Conservation (phyloP, 1,140 invertebrate species). For the Matsumurasca onukii region DNA sequence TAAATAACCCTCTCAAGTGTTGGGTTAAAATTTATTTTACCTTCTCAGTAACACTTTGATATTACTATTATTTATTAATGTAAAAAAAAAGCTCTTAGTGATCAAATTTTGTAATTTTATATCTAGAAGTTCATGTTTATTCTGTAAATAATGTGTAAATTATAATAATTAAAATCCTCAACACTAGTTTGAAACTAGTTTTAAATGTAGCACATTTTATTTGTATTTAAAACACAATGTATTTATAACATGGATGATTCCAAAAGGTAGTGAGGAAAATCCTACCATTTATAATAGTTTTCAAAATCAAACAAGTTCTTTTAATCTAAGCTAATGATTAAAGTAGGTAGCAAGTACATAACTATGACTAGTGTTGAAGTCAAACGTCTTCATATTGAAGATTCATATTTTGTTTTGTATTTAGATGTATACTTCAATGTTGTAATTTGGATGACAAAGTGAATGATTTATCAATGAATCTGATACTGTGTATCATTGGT, state of each 20-base stretch:
- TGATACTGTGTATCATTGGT: slow-evolving; percentile 36
- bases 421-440: slow-evolving; percentile 16
- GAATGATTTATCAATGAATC: slow-evolving; percentile 29
- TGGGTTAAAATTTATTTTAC: too few species aligned
- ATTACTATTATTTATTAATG: too few species aligned
- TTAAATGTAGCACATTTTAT: not conserved
- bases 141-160: too few species aligned
- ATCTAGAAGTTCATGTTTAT: too few species aligned
- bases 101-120: too few species aligned
- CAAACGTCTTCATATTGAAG: slow-evolving; percentile 40
- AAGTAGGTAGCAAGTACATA: not conserved
- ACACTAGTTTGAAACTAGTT: not conserved
- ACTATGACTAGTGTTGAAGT: slow-evolving; percentile 6
- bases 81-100: too few species aligned
- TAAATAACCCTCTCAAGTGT: too few species aligned
- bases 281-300: not conserved
- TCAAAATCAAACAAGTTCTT: not conserved
- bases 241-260: not conserved
- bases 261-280: not conserved
- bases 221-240: not conserved
- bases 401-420: slow-evolving; percentile 33
- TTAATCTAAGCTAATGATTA: not conserved
- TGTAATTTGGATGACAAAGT: slow-evolving; percentile 33
- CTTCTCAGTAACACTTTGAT: too few species aligned
- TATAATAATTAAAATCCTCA: too few species aligned